Conservation (phyloP, 1,140 invertebrate genomes). For the Adoxophyes honmai region DNA sequence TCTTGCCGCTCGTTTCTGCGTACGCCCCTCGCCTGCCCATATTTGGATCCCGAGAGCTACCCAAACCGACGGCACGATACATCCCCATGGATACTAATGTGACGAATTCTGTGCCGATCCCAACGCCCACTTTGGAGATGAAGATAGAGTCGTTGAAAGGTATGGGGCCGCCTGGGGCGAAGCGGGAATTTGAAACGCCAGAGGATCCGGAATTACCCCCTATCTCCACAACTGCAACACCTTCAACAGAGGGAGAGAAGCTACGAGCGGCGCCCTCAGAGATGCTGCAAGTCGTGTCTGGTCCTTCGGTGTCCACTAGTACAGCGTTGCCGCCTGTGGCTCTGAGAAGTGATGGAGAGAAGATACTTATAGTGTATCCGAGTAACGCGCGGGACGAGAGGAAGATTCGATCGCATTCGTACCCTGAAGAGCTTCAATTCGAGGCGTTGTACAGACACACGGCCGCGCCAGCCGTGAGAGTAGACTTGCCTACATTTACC, state of each 20-base stretch:
- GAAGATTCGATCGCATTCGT: constrained; percentile 69
- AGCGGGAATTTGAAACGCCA: constrained; percentile 56
- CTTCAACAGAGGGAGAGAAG: constrained; percentile 40
- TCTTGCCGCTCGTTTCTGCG: constrained; percentile 85
- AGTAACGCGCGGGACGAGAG: constrained; percentile 70
- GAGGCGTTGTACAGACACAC: constrained; percentile 69
- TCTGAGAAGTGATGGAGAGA: constrained; percentile 61
- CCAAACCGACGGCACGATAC: constrained; percentile 58
- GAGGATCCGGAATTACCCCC: constrained; percentile 61
- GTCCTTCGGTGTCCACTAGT: constrained; percentile 53
- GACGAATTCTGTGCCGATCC: constrained; percentile 55
- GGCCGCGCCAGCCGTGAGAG: constrained; percentile 47
- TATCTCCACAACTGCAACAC: constrained; percentile 33
- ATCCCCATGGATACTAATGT: constrained; percentile 63
- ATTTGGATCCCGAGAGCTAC: constrained; percentile 67
- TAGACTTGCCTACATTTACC: constrained; percentile 69
- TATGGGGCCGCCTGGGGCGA: constrained; percentile 63
- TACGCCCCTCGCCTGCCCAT: constrained; percentile 84
- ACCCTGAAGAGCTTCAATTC: constrained; percentile 71
- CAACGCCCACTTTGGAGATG: constrained; percentile 69
- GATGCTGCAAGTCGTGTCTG: constrained; percentile 58
- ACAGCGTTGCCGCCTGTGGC: constrained; percentile 67
- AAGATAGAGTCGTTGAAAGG: constrained; percentile 66
- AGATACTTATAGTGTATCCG: constrained; percentile 73
- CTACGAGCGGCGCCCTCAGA: constrained; percentile 48